Evolutionary conservation across 2,797 vertebrate species (phyloP), one percentile per base, ranked within the genome.

Genomic region (Sebastes nivosus): DNA sequence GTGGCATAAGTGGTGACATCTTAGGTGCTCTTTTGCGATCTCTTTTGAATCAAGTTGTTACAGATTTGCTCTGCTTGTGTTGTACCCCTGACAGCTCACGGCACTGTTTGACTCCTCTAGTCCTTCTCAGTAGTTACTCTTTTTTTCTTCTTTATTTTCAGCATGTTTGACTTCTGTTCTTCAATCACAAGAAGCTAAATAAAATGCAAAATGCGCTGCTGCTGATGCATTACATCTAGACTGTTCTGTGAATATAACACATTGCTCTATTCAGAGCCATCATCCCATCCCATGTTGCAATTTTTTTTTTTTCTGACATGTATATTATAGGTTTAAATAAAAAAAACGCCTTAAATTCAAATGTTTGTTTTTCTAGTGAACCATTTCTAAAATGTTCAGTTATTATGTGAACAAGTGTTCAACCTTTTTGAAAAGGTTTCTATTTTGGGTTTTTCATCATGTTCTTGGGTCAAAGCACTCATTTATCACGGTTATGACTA

Each of bases 281-380:
- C 36, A 38, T 85, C 46, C 36, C 27, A 24, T 61, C 36, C 36
- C 36, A 82, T 72, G 70, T 71, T 75, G 79, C 52, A 79, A 76
- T 85, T 90, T 87, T 70, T 81, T 83, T 2, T 36, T 84, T 90
- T 87, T 72, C 72, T 80, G 34, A 85, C 27, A 77, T 91, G 73
- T 89, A 82, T 80, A 73, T 76, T 55, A 77, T 87, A 77, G n/a
- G 90, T 96, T 96, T 95, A 74, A 67, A 24, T 1, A 27, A 38
- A 69, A 70, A 89, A 89, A 89, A 92, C 88, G 89, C 89, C 92
- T 93, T 95, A 89, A 83, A 85, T 65, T 59, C 11, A 72, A 68
- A 73, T 66, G 18, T 54, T 70, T 80, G 42, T 57, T 68, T 72
- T 67, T 77, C 46, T 16, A 38, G 10, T 69, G 25, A 73, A 59